A percentile compares a stretch with the other conserved stretches of the same genome.
Conservation (phyloP, 64 coral and sea anemone species). For the Dendronephthya gigantea region DNA sequence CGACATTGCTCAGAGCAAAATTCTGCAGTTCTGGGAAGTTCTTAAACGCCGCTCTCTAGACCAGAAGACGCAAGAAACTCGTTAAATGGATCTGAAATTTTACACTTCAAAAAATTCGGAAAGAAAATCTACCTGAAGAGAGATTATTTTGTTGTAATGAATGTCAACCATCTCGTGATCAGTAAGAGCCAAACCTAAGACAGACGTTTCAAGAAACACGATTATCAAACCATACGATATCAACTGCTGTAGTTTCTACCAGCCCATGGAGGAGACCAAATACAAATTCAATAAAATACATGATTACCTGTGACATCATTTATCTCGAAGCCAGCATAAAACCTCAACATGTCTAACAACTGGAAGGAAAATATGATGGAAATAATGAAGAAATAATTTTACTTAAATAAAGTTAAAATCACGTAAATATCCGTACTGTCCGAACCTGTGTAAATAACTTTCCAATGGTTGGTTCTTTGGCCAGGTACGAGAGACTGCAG, state of each 20-base stretch:
- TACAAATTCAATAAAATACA: neutral
- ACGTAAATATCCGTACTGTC: neutral
- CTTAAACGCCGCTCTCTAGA: slow-evolving; percentile 86
- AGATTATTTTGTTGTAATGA: slow-evolving; percentile 96
- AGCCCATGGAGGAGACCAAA: no score
- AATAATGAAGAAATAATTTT: neutral
- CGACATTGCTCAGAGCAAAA: slow-evolving; percentile 98
- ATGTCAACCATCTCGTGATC: slow-evolving; percentile 99
- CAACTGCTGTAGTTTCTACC: no score
- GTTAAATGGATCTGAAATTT: neutral
- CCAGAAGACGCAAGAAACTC: neutral
- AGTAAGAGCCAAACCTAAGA: slow-evolving; percentile 63
- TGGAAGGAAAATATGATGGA: neutral
- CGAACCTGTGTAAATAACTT: slow-evolving; percentile 82
- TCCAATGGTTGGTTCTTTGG: slow-evolving; percentile 65
- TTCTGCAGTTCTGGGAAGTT: slow-evolving; percentile 94
- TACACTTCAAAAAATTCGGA: no score
- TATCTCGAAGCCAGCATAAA: slow-evolving; percentile 96
- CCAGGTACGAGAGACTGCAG: slow-evolving; percentile 65
- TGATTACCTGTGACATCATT: slow-evolving; percentile 90
- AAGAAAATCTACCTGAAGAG: slow-evolving; percentile 54
- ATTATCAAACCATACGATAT: neutral
- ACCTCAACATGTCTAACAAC: slow-evolving; percentile 76
- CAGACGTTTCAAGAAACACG: neutral
- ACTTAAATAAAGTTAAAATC: neutral